phyloP scores from a whole-genome alignment of 2,797 vertebrate species.

The Orientallactaga sibirica region DNA sequence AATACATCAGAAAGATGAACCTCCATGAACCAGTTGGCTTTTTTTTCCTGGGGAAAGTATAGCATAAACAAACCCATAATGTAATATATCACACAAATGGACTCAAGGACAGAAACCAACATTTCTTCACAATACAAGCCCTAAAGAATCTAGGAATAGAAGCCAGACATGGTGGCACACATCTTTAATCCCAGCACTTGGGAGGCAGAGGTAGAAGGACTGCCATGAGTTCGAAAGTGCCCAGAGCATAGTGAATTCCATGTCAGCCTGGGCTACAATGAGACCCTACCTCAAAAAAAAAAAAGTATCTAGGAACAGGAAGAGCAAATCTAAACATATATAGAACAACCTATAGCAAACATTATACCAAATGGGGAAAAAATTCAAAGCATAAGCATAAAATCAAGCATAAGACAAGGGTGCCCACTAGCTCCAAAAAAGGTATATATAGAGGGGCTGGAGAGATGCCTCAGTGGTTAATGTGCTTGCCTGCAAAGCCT shows the following conservation, averaged over 20 bases:
- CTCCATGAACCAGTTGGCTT: not conserved
- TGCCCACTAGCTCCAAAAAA: not conserved
- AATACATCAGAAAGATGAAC: not conserved
- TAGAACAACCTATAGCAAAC: not conserved
- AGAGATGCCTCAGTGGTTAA: too few species aligned
- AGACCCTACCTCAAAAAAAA: too few species aligned
- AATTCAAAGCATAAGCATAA: not conserved
- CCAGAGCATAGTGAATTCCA: too few species aligned
- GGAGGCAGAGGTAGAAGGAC: too few species aligned
- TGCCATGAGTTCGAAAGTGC: too few species aligned
- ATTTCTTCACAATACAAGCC: not conserved
- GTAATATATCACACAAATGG: not conserved
- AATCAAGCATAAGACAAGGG: not conserved
- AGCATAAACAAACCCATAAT: not conserved
- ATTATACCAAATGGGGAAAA: not conserved
- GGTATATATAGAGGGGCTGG: too few species aligned
- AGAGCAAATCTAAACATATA: not conserved
- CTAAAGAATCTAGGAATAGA: not conserved
- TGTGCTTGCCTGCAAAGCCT: too few species aligned
- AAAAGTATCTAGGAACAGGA: too few species aligned
- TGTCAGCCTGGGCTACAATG: too few species aligned
- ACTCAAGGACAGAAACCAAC: not conserved
- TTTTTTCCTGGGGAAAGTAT: not conserved
- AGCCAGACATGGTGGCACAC: not conserved
- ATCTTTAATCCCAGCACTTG: too few species aligned